Evolutionary conservation across 2,113 vertebrate genomes (phyloP), one percentile per base, ranked within the genome.

Genomic region (Elgaria multicarinata): DNA sequence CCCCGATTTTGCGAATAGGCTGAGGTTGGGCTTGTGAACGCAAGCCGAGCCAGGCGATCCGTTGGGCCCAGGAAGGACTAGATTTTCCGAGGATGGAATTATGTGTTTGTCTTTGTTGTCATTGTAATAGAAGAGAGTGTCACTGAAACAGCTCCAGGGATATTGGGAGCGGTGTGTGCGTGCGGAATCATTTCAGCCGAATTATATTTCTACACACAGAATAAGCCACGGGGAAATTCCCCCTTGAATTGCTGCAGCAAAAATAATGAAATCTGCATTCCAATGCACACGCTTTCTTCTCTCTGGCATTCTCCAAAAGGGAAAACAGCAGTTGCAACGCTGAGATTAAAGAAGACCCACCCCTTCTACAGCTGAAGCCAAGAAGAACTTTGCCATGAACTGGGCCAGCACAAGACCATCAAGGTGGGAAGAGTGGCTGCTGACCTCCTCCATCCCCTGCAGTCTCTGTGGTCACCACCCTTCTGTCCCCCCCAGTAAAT

Each of bases 171-270:
- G 26, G 44, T 12, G 26, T 9, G 50, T 10, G 50, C 12, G 50
- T 10, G 50, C 9, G 67, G 55, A 71, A 66, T 66, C 80, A 66
- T 26, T 42, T n/a, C 86, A 76, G 44, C 58, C 86, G 74, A 88
- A 86, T 82, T 78, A 87, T 87, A 85, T 81, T 91, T 88, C 83
- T 86, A 13, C 66, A 81, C 72, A 86, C 84, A 90, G 46, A 62
- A 85, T 77, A 62, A 42, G 78, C 0, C 53, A 89, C 20, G 0
- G 0, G 85, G 85, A 95, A 90, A 93, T 24, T 85, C 93, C 89
- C 77, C 87, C 91, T 83, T 64, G 26, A 9, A 86, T 89, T 0
- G 0, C 75, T 84, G 92, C 90, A 93, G 89, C 89, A 95, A 28
- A 88, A 74, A 36, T 36, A 58, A 0, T 8, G n/a, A 24, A 78